Evolutionary conservation across 2,797 vertebrate species (phyloP), one percentile per base, ranked within the genome.

Genomic region (Eulemur coronatus): DNA sequence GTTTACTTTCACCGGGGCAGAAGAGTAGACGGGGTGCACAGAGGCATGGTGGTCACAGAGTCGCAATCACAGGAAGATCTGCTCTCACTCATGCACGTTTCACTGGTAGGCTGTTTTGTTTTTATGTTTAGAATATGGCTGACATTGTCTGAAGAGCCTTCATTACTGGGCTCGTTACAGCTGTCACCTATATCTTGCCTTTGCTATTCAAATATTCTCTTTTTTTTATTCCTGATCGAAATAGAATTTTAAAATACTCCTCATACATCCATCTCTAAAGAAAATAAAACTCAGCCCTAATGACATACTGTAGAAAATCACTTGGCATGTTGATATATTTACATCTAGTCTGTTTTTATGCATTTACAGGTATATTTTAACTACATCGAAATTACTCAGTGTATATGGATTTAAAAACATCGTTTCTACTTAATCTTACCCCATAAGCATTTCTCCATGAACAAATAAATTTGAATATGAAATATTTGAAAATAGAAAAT

Each of bases 171-270:
- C 13, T 35, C 41, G 46, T 52, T 52, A 61, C 12, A 63, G 7
- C 38, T 35, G 38, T 46, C n/a, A 48, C 30, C 12, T 38, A 8
- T 52, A 22, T 87, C 33, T 50, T 57, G 38, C 38, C 38, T 92
- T 93, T 30, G n/a, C 28, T 92, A 94, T 88, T 82, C 65, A 84
- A 57, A 70, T 73, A 52, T 81, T 84, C 33, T 65, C 48, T 35
- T 81, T 52, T 4, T 70, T 94, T 59, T 72, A 59, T 59, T 84
- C 17, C 73, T 33, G 13, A 65, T 59, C 3, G 52, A 94, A 90
- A 67, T 2, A 57, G 22, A 78, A 80, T 78, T 67, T 84, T 41
- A 26, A 82, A 92, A 61, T 91, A 20, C 11, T 80, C 38, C 9
- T 41, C 52, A 48, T 26, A 33, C 12, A 43, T 30, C 69, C 6